Base-by-base conservation (phyloP, 2,888 invertebrate species). In the Pemphredon lugubris region DNA sequence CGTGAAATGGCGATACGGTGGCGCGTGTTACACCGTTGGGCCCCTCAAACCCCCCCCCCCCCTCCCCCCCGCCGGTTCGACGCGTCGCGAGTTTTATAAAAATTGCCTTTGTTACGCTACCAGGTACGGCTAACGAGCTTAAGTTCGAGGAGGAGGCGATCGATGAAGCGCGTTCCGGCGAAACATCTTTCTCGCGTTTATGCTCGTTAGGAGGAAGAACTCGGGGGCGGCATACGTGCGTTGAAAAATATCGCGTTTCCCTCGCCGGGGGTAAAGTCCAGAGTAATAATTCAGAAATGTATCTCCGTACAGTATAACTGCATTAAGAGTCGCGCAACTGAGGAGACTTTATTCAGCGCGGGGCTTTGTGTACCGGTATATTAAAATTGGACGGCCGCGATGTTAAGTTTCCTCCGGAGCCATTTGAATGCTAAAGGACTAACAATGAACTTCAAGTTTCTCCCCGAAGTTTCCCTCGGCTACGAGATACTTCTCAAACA, bases 401-500 rank as follows among this genome's bases (percentile, higher is more conserved):
- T 37, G 50, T 55, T 63, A 47, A 74, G 60, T 67, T 67, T 58
- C 23, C 71, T 64, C 60, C 47, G 54, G 18, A 42, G 42, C 40
- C 45, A 60, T 73, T 75, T 60, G 45, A 71, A 75, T 71, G 64
- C 64, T 37, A 54, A 74, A 53, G 48, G 44, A 60, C 37, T 51
- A 67, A 57, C 54, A 58, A 67, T 54, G 58, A 74, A 48, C 57
- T 61, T 32, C 59, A 64, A 30, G 26, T 53, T 60, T 16, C 44
- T 47, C 6, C 34, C 9, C n/a, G 30, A 26, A 21, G 45, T 39
- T 67, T 68, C 20, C 44, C 21, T 61, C 45, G 21, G 34, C n/a
- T 9, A 13, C 11, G 21, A 11, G 23, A 2, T 57, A 21, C 45
- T 32, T 57, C 11, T 23, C 6, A 26, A 34, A 32, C 30, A 58